Percentiles rank a stretch among this genome's conserved stretches.
These are phyloP conservation scores for Dipodomys ordii DNA, from an alignment of 2,113 vertebrate species.

Conservation along the genomic window DNA sequence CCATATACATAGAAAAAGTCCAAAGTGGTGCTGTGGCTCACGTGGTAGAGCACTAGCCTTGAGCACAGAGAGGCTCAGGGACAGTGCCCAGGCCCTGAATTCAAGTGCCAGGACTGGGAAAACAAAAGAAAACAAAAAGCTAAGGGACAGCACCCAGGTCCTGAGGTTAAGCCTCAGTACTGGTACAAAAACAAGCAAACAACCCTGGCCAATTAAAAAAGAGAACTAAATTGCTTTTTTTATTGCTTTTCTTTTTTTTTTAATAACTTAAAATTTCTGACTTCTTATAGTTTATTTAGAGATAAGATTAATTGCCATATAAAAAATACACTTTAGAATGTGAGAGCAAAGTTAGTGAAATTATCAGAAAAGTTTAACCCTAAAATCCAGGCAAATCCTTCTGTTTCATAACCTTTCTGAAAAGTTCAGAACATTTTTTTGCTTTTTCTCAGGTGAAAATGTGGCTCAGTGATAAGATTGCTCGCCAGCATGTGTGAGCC, in stretches of 20 bases:
- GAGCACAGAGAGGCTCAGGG: too few relatives aligned
- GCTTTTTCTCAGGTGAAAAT: not conserved
- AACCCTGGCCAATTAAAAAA: constrained; percentile 74
- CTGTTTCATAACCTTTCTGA: not conserved
- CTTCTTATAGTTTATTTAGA: not conserved
- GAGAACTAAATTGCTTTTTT: constrained; percentile 10
- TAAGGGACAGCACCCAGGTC: too few relatives aligned
- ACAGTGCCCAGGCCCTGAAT: too few relatives aligned
- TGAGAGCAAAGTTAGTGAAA: constrained; percentile 15
- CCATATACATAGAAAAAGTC: too few relatives aligned
- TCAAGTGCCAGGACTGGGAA: too few relatives aligned
- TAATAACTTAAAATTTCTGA: not conserved
- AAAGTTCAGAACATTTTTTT: not conserved
- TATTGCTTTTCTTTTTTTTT: not conserved
- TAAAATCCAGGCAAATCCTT: not conserved
- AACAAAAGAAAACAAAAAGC: too few relatives aligned
- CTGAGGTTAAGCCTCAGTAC: too few relatives aligned
- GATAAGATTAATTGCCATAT: not conserved
- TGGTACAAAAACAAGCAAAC: too few relatives aligned
- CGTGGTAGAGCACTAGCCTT: too few relatives aligned
- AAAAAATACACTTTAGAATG: constrained; percentile 3
- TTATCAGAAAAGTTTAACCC: not conserved
- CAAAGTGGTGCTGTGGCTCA: too few relatives aligned
- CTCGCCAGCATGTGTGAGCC: not conserved
- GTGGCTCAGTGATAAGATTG: not conserved